Evolutionary conservation across 2,888 invertebrate genomes (phyloP), one percentile per base, ranked within the genome.

Genomic region (Eumacrocentrus americanus): DNA sequence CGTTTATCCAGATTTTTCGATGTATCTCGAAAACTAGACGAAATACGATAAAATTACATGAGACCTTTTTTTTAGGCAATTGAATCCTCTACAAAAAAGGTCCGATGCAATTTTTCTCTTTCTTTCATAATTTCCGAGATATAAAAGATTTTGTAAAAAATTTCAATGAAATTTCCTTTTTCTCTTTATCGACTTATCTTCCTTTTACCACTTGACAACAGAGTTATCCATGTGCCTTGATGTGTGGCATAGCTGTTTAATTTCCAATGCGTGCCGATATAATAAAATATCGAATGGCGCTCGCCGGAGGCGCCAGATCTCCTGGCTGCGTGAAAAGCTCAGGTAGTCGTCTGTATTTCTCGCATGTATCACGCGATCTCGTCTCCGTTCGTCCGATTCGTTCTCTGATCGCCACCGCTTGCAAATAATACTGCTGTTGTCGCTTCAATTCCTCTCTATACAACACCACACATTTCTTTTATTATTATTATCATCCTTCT

Each of bases 261-360:
- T 18, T 5, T 37, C 16, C n/a, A 20, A 35, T 59, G 53, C 59
- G 40, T 59, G 59, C 46, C 53, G 53, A 53, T 59, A 34, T 44
- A 34, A 12, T 56, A 18, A 55, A 46, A 46, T 46, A 25, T 20
- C 44, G 42, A n/a, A n/a, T n/a, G n/a, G 44, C 44, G 25, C 23
- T 59, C 46, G 40, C 59, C 48, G 11, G 46, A 59, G 59, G 59
- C 59, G 59, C 59, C 59, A 59, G 47, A 53, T 59, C 23, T 59
- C 53, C 47, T 59, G 44, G 18, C 58, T 58, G 53, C 40, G 53
- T 53, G 53, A 59, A 59, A 59, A 59, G 59, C 59, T 59, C 53
- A 59, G 59, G 59, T 53, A 53, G 53, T 53, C 38, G 29, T 47
- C 38, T 40, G 52, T 58, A 58, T 52, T 52, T 58, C 46, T 59